Base-by-base conservation (phyloP, 2,888 invertebrate species). In the Byasa hedistus region DNA sequence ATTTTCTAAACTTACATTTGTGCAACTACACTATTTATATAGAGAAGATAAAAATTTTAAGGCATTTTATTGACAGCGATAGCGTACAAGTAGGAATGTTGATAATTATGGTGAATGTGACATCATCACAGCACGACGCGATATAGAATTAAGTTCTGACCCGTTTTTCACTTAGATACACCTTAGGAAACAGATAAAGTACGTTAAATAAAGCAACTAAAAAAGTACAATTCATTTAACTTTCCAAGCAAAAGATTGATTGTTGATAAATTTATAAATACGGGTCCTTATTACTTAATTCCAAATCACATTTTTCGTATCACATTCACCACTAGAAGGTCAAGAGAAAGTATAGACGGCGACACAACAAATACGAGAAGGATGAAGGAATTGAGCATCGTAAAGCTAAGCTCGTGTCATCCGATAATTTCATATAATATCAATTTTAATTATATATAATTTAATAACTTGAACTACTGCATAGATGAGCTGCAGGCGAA, bases 31-130 rank as follows among this genome's bases (percentile, higher is more conserved):
- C 75, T 76, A 79, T 76, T 79, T 70, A 32, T 71, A 75, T 76
- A 80, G 74, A 76, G 72, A 79, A 81, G 79, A 79, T 78, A 82
- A 48, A 76, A 79, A 77, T 79, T 79, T 76, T 87, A 87, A 87
- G 87, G 87, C 87, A 87, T 81, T 83, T 79, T 84, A 84, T 81
- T 86, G 80, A 86, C 85, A 86, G 86, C 86, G 78, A 80, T 82
- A 82, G 79, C 57, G 75, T n/a, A 61, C 51, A 66, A 32, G 32
- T 52, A 61, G 19, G 62, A 69, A 57, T 59, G 55, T 70, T 74
- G 71, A 73, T 70, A 69, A 64, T 72, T 72, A 12, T 63, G 69
- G 68, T 71, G 77, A 75, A 74, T 73, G 64, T 72, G 76, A 76
- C 17, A n/a, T 48, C n/a, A 32, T 32, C 32, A 32, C 32, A 32